phyloP scores from a whole-genome alignment of 1,140 invertebrate species.

The Zaprionus camerounensis region DNA sequence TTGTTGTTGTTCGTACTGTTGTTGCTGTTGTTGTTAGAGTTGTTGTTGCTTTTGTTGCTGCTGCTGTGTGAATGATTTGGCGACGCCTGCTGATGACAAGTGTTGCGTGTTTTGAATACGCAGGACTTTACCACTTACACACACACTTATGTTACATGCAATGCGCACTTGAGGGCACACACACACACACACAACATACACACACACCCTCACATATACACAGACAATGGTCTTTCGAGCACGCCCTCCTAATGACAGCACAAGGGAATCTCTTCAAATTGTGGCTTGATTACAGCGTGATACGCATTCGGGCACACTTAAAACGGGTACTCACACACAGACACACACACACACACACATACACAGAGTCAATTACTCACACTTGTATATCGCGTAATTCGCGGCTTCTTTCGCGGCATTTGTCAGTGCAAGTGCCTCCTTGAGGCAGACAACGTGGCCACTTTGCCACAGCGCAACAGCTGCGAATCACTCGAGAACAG shows the following conservation, averaged over 20 bases:
- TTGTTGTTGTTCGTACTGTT: slow-evolving; percentile 10
- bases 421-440: background rate
- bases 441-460: background rate
- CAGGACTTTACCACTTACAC: slow-evolving; percentile 36
- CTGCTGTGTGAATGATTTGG: slow-evolving; percentile 65
- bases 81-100: slow-evolving; percentile 75
- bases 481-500: background rate
- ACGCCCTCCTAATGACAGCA: slow-evolving; percentile 64
- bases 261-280: slow-evolving; percentile 62
- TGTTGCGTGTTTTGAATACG: slow-evolving; percentile 81
- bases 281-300: slow-evolving; percentile 52
- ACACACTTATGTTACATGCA: slow-evolving; percentile 28
- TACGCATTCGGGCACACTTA: slow-evolving; percentile 15
- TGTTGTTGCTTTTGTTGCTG: slow-evolving; percentile 23
- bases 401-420: background rate
- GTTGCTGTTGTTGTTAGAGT: background rate
- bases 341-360: background rate
- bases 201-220: background rate
- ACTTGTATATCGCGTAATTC: background rate
- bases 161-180: slow-evolving; percentile 16
- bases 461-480: slow-evolving; percentile 7
- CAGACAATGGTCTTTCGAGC: slow-evolving; percentile 21
- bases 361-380: background rate
- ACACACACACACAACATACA: slow-evolving; percentile 6
- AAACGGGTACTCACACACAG: background rate